A percentile compares a stretch with the other conserved stretches of the same genome.
phyloP scores from a whole-genome alignment of 2,113 vertebrate genomes.

The Sinocyclocheilus anshuiensis region DNA sequence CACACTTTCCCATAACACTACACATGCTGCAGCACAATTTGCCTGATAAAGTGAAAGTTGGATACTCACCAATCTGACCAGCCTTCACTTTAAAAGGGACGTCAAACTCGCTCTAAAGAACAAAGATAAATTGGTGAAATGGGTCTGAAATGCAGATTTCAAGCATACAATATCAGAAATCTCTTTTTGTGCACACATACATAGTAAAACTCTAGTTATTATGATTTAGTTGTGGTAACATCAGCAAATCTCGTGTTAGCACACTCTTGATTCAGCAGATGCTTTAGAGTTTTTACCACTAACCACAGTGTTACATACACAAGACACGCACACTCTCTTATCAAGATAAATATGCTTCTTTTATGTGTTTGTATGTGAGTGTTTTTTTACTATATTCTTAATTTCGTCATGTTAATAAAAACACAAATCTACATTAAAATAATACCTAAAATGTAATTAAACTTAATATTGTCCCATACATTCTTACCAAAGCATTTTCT shows the following conservation, averaged over 20 bases:
- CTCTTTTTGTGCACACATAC: not conserved
- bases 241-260: not conserved
- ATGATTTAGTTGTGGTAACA: not conserved
- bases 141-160: not conserved
- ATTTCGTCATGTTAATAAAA: not conserved
- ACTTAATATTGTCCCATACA: not conserved
- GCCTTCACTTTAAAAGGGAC: slow-evolving; percentile 94
- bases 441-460: not conserved
- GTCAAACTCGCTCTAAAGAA: slow-evolving; percentile 86
- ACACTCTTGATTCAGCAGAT: not conserved
- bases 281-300: not conserved
- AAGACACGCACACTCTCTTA: not conserved
- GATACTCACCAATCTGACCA: slow-evolving; percentile 91
- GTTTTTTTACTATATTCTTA: not conserved
- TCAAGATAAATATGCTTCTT: not conserved
- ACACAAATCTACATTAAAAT: not conserved
- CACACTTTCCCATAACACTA: not conserved
- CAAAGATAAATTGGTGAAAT: not conserved
- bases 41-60: not conserved
- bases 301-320: not conserved
- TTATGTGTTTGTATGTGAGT: not conserved
- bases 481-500: slow-evolving; percentile 93
- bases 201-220: not conserved
- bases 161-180: not conserved
- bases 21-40: not conserved